Evolutionary conservation across 2,113 vertebrate genomes (phyloP), one percentile per base, ranked within the genome.

Genomic region (Hippocampus barbouri): DNA sequence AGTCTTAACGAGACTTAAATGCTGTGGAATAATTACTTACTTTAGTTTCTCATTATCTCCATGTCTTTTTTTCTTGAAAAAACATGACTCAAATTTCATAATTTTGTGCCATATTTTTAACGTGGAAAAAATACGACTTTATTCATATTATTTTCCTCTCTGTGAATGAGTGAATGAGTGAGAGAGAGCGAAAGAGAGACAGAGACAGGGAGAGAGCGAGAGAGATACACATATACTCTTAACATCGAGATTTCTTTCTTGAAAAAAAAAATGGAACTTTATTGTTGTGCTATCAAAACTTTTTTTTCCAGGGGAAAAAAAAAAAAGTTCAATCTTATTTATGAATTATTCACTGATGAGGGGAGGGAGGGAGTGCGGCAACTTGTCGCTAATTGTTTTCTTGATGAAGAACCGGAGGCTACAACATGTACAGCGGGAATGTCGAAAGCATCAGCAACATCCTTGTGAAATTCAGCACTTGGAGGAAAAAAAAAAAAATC

Each of bases 291-390:
- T 23, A 23, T 23, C 23, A n/a, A 54, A 8, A 23, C 53, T 51
- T 51, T 51, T 51, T 84, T 83, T 80, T 72, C 87, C 80, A 75
- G 70, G 81, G 70, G 78, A 83, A 74, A 66, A 64, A 65, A 64
- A 65, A 73, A 62, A 15, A 14, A 43, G 2, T 27, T 14, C 11
- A 27, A 12, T 16, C 27, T 54, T 16, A 5, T 61, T 7, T 30
- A 34, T 61, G 27, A 61, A 61, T 61, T 61, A 61, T 61, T 30
- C 59, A 34, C 59, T 18, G 27, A 34, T 61, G 59, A n/a, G 21
- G 8, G 21, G 2, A 54, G 5, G 57, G 8, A 57, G 23, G n/a
- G 56, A 59, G 56, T 18, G 59, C 15, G 59, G 27, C 25, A 15
- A 30, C 59, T 61, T 14, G 25, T 15, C 27, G 15, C 27, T 61